Evolutionary conservation across 2,797 vertebrate species (phyloP), one percentile per base, ranked within the genome.

Genomic region (Scleropages formosus): DNA sequence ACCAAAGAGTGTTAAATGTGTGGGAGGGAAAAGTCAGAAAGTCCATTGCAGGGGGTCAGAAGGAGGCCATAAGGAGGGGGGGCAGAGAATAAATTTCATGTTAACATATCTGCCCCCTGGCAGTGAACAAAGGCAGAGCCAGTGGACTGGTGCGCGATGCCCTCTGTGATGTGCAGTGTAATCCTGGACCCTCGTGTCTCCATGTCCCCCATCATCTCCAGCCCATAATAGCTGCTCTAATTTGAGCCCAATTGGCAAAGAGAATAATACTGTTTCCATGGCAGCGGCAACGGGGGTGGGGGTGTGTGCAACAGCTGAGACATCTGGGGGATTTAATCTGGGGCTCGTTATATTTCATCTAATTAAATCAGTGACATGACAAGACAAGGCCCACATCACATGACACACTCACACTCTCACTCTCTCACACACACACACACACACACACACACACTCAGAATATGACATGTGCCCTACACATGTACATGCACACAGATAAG

Each of bases 141-240:
- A 58, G 74, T 66, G 56, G 46, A 44, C 74, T 75, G 60, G 63
- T 75, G 71, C 72, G 27, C 69, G 58, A 77, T 78, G 22, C 18
- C 76, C 76, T 79, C 22, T 65, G 63, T 78, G 79, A 72, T 79
- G 69, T 75, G 73, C 75, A 81, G 71, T 77, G 64, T 75, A 74
- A 62, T 63, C 65, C 78, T 69, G 71, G 49, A 65, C 76, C 78
- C 67, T 27, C 69, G 49, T 49, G 53, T 47, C 72, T 73, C 76
- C 80, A 81, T 73, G 73, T 87, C 81, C 80, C 86, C 88, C 85
- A 85, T 86, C 86, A 85, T 87, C 85, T 87, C 87, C 90, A 93
- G 87, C 89, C 91, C 90, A 92, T 93, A 93, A 92, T 93, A 93
- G 91, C 87, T 91, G 90, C 89, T 92, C 91, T 93, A 93, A 93